A percentile compares a stretch with the other conserved stretches of the same genome.
Conservation (phyloP, 2,888 invertebrate genomes). For the Apantesis nais region DNA sequence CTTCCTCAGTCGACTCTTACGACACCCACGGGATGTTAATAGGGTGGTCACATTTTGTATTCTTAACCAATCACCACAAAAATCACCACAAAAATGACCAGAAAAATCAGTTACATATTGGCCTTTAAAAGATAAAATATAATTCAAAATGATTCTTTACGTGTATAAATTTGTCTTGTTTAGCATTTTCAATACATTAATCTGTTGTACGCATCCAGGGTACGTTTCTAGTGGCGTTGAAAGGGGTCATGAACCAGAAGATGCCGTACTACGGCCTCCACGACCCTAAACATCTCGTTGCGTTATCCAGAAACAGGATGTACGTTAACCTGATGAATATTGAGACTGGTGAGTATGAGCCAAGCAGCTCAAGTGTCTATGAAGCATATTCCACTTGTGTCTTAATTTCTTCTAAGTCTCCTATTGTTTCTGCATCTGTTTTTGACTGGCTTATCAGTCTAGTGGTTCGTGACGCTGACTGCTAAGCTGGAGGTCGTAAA, state of each 20-base stretch:
- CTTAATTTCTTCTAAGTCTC: not conserved
- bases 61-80: too few species aligned
- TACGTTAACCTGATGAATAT: conserved; percentile 95
- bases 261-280: conserved; percentile 96
- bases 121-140: not conserved
- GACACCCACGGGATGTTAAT: too few species aligned
- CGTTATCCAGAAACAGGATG: conserved; percentile 94
- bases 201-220: conserved; percentile 69
- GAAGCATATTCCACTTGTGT: not conserved
- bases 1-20: too few species aligned
- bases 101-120: too few species aligned
- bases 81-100: too few species aligned
- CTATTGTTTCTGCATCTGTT: not conserved
- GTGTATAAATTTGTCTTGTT: too few species aligned
- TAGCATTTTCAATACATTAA: not conserved
- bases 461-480: too few species aligned
- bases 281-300: conserved; percentile 91
- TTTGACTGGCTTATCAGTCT: too few species aligned
- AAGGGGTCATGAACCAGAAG: conserved; percentile 96
- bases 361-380: not conserved
- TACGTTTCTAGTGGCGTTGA: conserved; percentile 88
- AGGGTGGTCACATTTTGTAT: too few species aligned
- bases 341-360: conserved; percentile 86
- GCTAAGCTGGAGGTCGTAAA: too few species aligned
- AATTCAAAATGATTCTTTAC: too few species aligned